Evolutionary conservation across 2,113 vertebrate species (phyloP), one percentile per base, ranked within the genome.

Genomic region (Leucosticte australis): DNA sequence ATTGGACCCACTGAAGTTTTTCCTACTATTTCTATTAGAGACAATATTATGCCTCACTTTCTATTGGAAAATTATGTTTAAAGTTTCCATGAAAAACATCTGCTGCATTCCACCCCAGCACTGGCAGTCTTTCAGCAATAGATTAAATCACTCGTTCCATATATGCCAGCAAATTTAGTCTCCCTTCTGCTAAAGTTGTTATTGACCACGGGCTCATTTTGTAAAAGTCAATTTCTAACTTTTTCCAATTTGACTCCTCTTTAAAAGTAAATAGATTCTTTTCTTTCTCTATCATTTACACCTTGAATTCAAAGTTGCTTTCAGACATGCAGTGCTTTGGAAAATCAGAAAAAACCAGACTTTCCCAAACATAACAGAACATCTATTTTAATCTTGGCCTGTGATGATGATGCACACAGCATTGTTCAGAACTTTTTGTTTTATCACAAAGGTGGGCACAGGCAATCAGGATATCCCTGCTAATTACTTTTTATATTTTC

Each of bases 11-110:
- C 33, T 75, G 19, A 63, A 70, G 33, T 55, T 95, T 95, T 92
- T 88, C 68, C 73, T 78, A 26, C 39, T 89, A 18, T 81, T 88
- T 86, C 83, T 88, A 52, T 80, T 35, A 74, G 11, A 89, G 35
- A 74, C 79, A 88, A 86, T 77, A 83, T 78, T 90, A 83, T 90
- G 42, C 86, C 75, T 86, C 73, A 70, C 30, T 89, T 95, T 95
- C 92, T 90, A 67, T 63, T 78, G 90, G 91, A 96, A 97, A 94
- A 90, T 86, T 47, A 81, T 78, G 76, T 87, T 74, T 87, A 87
- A 93, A 93, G 83, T 94, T 94, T 96, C 94, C 89, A 75, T 78
- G 73, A 89, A 90, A 94, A 97, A 93, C 95, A 93, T 89, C 89
- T 96, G 92, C 86, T 92, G 52, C 81, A 64, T 96, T 96, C 89